phyloP scores from a whole-genome alignment of 1,140 invertebrate species.

The Papilio machaon region DNA sequence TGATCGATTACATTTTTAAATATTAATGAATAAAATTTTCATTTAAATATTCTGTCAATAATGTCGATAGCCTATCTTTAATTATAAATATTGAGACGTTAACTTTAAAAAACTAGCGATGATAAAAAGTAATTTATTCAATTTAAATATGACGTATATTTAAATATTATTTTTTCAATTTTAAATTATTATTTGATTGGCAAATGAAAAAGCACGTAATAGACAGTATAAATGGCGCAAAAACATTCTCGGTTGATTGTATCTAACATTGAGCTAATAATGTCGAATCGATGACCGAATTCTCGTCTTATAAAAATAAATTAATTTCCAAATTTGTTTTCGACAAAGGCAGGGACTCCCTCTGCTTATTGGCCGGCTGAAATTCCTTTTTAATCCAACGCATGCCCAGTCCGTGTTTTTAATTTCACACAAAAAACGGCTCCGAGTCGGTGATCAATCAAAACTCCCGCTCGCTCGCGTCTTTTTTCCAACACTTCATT shows the following conservation, averaged over 20 bases:
- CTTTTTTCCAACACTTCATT: constrained; percentile 78
- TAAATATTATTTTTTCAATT: constrained; percentile 3
- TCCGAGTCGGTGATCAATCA: constrained; percentile 80
- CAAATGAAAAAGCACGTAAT: constrained; percentile 22
- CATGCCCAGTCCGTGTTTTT: constrained; percentile 78
- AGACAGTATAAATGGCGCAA: constrained; percentile 39
- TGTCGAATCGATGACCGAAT: constrained; percentile 65
- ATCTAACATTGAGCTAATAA: constrained; percentile 55
- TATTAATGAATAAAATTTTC: background rate
- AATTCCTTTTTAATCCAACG: constrained; percentile 80
- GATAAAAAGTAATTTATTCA: background rate
- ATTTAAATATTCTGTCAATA: background rate
- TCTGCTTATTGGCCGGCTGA: constrained; percentile 68
- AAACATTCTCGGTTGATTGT: constrained; percentile 44
- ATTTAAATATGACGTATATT: background rate
- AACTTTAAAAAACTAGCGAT: background rate
- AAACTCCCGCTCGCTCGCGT: constrained; percentile 72
- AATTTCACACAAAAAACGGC: constrained; percentile 80
- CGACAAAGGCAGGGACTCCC: constrained; percentile 60
- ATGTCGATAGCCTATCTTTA: background rate
- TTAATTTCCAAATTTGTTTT: constrained; percentile 70
- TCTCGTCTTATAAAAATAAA: constrained; percentile 64
- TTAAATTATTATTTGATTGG: constrained; percentile 6
- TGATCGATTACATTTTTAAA: background rate
- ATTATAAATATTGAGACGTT: background rate